Percentiles rank a stretch among this genome's conserved stretches.
These are phyloP conservation scores for Cataglyphis rosenhaueri DNA, from an alignment of 2,888 invertebrate species.

Conservation along the genomic window DNA sequence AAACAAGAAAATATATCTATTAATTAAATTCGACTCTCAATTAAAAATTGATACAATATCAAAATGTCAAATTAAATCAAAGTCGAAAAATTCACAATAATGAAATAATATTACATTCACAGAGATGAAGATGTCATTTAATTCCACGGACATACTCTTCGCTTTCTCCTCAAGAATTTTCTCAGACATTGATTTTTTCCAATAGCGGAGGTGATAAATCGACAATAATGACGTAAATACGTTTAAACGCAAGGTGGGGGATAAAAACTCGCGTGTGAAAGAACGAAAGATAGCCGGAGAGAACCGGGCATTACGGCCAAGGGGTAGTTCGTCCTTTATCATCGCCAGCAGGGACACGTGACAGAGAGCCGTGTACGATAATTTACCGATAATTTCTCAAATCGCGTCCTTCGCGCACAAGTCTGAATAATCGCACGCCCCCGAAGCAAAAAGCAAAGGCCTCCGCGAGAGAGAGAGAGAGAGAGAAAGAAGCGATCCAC, in stretches of 20 bases:
- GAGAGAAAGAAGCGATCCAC: slow-evolving; percentile 8
- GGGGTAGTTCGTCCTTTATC: slow-evolving; percentile 62
- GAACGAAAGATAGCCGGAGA: slow-evolving; percentile 7
- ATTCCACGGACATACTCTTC: background rate
- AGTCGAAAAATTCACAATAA: background rate
- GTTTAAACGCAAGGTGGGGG: slow-evolving; percentile 13
- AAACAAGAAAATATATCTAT: no score
- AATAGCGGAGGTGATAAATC: slow-evolving; percentile 48
- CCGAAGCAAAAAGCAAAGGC: slow-evolving; percentile 47
- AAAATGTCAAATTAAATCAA: background rate
- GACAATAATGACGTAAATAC: background rate
- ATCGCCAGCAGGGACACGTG: slow-evolving; percentile 47
- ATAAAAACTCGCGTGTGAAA: background rate
- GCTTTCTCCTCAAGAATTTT: background rate
- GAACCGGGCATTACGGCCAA: slow-evolving; percentile 26
- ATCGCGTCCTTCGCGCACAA: slow-evolving; percentile 41
- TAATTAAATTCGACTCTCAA: background rate
- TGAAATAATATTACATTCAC: background rate
- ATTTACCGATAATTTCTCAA: slow-evolving; percentile 69
- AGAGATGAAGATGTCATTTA: background rate
- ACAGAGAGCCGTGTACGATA: slow-evolving; percentile 37
- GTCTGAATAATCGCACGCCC: slow-evolving; percentile 58
- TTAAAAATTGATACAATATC: background rate
- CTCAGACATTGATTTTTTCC: background rate
- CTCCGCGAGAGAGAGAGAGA: slow-evolving; percentile 10